Evolutionary conservation across 2,113 vertebrate species (phyloP).

Genomic region (Sminthopsis crassicaudata): DNA sequence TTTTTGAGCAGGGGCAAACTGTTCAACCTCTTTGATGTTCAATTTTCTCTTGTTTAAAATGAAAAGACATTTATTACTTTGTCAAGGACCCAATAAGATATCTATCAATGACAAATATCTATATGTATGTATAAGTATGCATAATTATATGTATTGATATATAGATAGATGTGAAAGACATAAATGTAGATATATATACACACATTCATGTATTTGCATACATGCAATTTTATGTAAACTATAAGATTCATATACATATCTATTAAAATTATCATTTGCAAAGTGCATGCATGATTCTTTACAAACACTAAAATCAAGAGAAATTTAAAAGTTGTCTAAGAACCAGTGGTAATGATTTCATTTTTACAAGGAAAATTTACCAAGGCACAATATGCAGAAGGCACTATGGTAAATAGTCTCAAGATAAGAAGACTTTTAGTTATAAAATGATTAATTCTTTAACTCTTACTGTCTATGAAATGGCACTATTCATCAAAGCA

Average conservation of each 20-base stretch:
- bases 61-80: neutral
- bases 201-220: neutral
- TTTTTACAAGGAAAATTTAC: conserved; percentile 1
- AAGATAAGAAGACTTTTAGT: neutral
- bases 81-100: neutral
- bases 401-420: neutral
- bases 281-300: conserved; percentile 16
- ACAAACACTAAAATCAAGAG: conserved; percentile 40
- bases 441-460: neutral
- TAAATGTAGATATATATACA: no score
- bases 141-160: neutral
- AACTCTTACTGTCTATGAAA: neutral
- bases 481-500: conserved; percentile 19
- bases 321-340: neutral
- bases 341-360: neutral
- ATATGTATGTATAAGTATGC: neutral
- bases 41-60: neutral
- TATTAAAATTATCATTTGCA: neutral
- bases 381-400: conserved; percentile 14
- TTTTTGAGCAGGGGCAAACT: neutral
- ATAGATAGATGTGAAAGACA: neutral
- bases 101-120: neutral
- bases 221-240: neutral
- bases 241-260: neutral
- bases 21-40: neutral